Percentiles rank a stretch among this genome's conserved stretches.
Evolutionary conservation across 2,888 invertebrate genomes (phyloP).

Genomic region (Caenorhabditis becei): DNA sequence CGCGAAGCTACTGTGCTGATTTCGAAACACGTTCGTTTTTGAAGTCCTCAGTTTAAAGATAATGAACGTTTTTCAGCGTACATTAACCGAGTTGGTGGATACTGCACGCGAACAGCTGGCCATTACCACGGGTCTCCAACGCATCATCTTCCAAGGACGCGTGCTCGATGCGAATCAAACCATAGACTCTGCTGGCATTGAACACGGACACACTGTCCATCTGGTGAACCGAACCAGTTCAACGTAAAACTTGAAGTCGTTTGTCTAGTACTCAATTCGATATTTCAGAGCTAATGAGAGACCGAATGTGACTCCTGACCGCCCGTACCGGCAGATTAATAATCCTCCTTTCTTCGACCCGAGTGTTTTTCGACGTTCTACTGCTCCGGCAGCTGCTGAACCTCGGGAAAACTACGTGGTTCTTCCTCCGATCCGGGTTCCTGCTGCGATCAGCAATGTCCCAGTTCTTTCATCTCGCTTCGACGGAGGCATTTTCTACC

Average conservation of each 20-base stretch:
- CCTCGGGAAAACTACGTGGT: background rate
- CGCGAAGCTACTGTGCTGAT: constrained; percentile 20
- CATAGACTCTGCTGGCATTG: constrained; percentile 25
- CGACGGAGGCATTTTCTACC: background rate
- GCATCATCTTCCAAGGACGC: constrained; percentile 53
- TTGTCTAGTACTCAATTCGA: background rate
- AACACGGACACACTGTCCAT: constrained; percentile 50
- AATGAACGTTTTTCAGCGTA: constrained; percentile 27
- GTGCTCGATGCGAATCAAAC: constrained; percentile 3
- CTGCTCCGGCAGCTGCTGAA: background rate
- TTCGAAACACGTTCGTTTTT: constrained; percentile 17
- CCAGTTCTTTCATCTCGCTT: constrained; percentile 7
- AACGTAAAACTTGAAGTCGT: background rate
- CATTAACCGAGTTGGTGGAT: constrained; percentile 6
- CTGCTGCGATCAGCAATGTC: background rate
- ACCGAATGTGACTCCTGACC: constrained; percentile 12
- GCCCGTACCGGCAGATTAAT: no score
- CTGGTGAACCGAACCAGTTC: constrained; percentile 32
- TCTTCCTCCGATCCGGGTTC: constrained; percentile 18
- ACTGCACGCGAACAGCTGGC: constrained; percentile 11
- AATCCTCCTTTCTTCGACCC: background rate
- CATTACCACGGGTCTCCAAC: constrained; percentile 19
- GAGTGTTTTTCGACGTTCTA: background rate
- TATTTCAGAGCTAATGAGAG: background rate
- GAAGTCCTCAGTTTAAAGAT: background rate